Percentiles rank a stretch among this genome's conserved stretches.
Conservation (phyloP, 2,888 invertebrate genomes). For the Peribatodes rhomboidaria region DNA sequence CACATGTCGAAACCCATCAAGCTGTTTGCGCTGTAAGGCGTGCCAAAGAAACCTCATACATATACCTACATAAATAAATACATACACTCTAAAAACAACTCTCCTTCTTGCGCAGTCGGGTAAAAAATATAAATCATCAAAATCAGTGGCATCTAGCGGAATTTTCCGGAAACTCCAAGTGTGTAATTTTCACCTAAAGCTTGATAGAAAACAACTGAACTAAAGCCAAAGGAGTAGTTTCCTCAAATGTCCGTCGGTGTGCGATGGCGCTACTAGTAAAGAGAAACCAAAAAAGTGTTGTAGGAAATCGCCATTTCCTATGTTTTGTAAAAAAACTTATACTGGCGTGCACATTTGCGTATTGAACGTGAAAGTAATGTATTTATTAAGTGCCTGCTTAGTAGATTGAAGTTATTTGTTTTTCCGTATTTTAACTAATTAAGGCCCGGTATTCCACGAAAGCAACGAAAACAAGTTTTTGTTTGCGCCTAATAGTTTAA, state of each 20-base stretch:
- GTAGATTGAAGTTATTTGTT: too few species aligned
- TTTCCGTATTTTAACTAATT: too few species aligned
- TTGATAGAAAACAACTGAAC: background rate
- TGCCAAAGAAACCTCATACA: too few species aligned
- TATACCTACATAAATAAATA: too few species aligned
- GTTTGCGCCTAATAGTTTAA: too few species aligned
- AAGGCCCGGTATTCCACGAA: too few species aligned
- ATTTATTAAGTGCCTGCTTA: background rate
- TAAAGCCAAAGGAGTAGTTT: background rate
- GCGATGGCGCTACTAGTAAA: background rate
- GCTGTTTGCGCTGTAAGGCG: too few species aligned
- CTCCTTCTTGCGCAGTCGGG: too few species aligned
- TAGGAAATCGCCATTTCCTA: background rate
- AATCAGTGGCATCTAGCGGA: constrained; percentile 30
- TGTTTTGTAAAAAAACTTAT: background rate
- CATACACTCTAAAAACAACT: too few species aligned
- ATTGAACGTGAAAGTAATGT: background rate
- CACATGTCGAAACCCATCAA: too few species aligned
- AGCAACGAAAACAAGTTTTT: too few species aligned
- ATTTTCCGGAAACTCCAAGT: constrained; percentile 24
- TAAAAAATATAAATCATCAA: too few species aligned
- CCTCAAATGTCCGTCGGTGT: background rate
- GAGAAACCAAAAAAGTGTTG: background rate
- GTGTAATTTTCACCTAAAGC: background rate
- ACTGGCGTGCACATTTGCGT: background rate